Evolutionary conservation across 2,888 invertebrate species (phyloP), one percentile per base, ranked within the genome.

Genomic region (Diadegma fenestrale): DNA sequence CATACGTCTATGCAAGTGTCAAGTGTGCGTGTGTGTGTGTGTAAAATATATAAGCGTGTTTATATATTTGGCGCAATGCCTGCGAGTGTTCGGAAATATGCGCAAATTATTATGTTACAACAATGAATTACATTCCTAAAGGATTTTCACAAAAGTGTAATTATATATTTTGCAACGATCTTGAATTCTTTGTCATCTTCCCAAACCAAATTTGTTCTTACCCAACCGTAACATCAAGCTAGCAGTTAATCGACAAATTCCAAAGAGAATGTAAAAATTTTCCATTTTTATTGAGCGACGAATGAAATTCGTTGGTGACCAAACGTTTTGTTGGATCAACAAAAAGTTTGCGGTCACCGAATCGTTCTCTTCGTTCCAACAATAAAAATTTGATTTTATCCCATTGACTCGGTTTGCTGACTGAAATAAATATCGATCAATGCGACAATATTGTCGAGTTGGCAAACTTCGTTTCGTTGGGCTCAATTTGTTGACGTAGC

Each of bases 91-190:
- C 17, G 45, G 63, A 37, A 51, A 71, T n/a, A 61, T 14, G 19
- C 14, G 33, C 19, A 37, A 10, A 63, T 43, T 77, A 48, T 61
- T 64, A 3, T n/a, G 72, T 30, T n/a, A 48, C 26, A 45, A 69
- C 83, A 66, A 79, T 80, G 58, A 71, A 37, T 76, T 68, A 54
- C 43, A 72, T 54, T 41, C 75, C 37, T 69, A 45, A 43, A 68
- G 30, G 43, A 58, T 54, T 80, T 45, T 64, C 22, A 75, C 37
- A 69, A 66, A 71, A 63, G 75, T 64, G 45, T 80, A 75, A 80
- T 84, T 80, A 76, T 80, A 76, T 64, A 63, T 51, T 80, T 76
- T 14, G 45, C 69, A 76, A 80, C 76, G 71, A 80, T 84, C 30
- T 37, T 12, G 1, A 22, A 76, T 37, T 19, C 48, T 45, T 58